Base-by-base conservation (phyloP, 1,140 invertebrate genomes). In the Eupeodes corollae region DNA sequence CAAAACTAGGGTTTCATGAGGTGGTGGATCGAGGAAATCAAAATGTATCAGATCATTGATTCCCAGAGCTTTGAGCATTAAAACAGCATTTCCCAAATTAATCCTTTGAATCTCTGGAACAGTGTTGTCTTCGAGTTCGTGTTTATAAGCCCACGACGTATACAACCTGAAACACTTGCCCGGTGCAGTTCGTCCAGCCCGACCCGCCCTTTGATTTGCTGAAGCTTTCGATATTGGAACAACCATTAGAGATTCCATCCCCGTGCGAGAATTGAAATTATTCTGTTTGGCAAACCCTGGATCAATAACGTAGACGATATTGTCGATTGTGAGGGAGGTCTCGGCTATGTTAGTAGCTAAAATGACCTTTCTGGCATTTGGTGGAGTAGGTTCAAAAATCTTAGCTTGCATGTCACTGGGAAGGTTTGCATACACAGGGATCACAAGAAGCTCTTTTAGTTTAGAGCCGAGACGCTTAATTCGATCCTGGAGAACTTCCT, bases 241-340 rank as follows among this genome's bases (percentile, higher is more conserved):
- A 3, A 99, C 91, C 72, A 96, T 88, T 35, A 99, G 75, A 58
- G 92, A 96, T 65, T 99, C 96, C 90, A 99, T 98, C 14, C 96
- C 93, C 11, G 92, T 96, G 51, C 91, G 76, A 0, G 96, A 92
- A 76, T 99, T 98, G 63, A 97, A 99, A 70, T 95, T 96, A 67
- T 98, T 99, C 73, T 98, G 94, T 69, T 99, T 99, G 38, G 91
- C 93, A 73, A 98, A 99, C 2, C 96, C 97, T 14, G 95, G 93
- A 77, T 99, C 97, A 55, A 99, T 98, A 0, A 99, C 97, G 73
- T 96, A 99, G 42, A 92, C 88, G 52, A 99, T 99, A 56, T 98
- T 98, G 67, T 99, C 96, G 55, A 99, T 99, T 2, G 97, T 99
- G 10, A 99, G 72, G 5, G 95, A 98, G 15, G 97, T 99, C 74